phyloP scores from a whole-genome alignment of 1,140 invertebrate species.

The Scaptomyza hsui region DNA sequence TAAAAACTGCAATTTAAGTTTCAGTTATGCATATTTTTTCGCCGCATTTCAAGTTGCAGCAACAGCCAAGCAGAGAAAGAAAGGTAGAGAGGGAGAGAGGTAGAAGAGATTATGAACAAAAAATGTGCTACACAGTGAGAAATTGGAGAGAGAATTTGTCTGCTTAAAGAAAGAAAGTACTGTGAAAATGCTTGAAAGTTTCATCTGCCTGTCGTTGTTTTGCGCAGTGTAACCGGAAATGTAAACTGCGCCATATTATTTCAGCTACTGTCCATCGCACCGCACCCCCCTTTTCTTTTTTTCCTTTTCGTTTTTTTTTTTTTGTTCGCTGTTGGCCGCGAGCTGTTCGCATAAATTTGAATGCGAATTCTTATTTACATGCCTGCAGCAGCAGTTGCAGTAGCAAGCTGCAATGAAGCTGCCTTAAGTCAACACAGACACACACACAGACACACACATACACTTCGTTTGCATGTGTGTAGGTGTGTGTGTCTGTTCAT shows the following conservation, averaged over 20 bases:
- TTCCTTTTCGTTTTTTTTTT: neutral
- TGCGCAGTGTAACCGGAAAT: conserved; percentile 35
- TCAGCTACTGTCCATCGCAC: conserved; percentile 19
- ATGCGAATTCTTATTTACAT: conserved; percentile 49
- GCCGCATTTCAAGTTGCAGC: conserved; percentile 5
- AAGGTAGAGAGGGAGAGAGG: neutral
- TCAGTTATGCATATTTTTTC: conserved; percentile 32
- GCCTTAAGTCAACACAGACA: conserved; percentile 22
- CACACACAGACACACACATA: conserved; percentile 10
- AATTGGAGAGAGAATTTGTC: neutral
- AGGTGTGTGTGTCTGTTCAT: conserved; percentile 42
- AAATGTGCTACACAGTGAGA: neutral
- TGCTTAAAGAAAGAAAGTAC: neutral
- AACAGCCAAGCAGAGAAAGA: neutral
- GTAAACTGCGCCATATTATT: conserved; percentile 50
- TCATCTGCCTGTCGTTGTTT: neutral
- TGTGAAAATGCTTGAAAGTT: too few species aligned
- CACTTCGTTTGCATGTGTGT: neutral
- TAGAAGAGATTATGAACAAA: neutral
- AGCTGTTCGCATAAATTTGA: conserved; percentile 33
- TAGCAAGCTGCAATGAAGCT: neutral
- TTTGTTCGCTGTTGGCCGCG: conserved; percentile 10
- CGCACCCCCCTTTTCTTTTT: neutral
- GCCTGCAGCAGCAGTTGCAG: conserved; percentile 11
- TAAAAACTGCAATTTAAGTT: conserved; percentile 41